phyloP scores from a whole-genome alignment of 53 echinoderm and acorn worm species.

The Temnopleurus reevesii region DNA sequence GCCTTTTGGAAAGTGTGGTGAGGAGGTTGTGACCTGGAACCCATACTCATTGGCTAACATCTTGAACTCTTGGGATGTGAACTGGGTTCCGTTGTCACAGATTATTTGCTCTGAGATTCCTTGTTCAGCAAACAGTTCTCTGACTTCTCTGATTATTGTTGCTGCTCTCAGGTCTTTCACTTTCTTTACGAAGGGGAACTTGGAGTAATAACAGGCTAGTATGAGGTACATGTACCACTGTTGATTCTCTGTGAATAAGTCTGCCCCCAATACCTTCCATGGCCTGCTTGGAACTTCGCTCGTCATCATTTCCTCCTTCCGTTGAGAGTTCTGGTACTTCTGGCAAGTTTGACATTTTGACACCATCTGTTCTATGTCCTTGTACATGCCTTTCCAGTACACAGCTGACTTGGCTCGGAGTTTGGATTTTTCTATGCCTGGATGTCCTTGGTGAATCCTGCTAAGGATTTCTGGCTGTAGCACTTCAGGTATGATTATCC shows the following conservation, averaged over 20 bases:
- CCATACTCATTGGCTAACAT: neutral
- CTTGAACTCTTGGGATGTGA: slow-evolving; percentile 43
- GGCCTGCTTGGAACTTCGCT: slow-evolving; percentile 63
- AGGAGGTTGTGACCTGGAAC: neutral
- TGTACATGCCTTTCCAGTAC: slow-evolving; percentile 66
- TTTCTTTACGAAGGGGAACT: slow-evolving; percentile 55
- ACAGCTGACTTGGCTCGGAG: slow-evolving; percentile 39
- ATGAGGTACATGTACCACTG: slow-evolving; percentile 48
- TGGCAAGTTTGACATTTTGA: slow-evolving; percentile 37
- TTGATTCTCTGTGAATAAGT: slow-evolving; percentile 51
- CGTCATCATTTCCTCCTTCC: slow-evolving; percentile 53
- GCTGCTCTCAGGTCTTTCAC: neutral
- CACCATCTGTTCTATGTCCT: slow-evolving; percentile 45
- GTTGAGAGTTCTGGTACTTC: slow-evolving; percentile 62
- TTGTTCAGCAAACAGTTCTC: slow-evolving; percentile 27
- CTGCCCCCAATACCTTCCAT: slow-evolving; percentile 67
- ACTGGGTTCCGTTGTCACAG: slow-evolving; percentile 65
- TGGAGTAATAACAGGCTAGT: slow-evolving; percentile 45
- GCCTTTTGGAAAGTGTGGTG: neutral
- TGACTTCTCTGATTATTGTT: neutral
- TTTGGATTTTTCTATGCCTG: neutral
- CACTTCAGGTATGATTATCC: slow-evolving; percentile 62
- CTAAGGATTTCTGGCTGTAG: slow-evolving; percentile 41
- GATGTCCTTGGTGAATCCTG: slow-evolving; percentile 32
- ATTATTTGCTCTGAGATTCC: slow-evolving; percentile 44